phyloP scores from a whole-genome alignment of 1,140 invertebrate species.

The Ceratosolen fusciceps region DNA sequence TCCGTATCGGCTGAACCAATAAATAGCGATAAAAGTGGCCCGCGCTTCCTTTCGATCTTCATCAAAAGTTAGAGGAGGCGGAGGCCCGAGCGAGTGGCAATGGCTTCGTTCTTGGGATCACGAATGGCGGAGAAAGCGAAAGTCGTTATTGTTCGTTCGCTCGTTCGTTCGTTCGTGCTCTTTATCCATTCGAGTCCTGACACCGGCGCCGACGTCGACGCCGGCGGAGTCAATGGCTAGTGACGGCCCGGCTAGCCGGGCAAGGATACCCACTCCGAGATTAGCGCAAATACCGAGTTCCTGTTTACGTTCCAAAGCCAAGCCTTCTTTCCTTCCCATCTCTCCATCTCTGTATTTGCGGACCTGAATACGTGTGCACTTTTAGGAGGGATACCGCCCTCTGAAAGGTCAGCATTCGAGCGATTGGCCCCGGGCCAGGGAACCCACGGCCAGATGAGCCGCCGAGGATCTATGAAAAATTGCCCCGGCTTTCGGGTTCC shows the following conservation, averaged over 20 bases:
- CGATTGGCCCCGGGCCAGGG: slow-evolving; percentile 17
- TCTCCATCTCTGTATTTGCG: slow-evolving; percentile 20
- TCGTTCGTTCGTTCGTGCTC: slow-evolving; percentile 27
- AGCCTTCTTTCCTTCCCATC: slow-evolving; percentile 2
- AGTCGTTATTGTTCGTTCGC: slow-evolving; percentile 35
- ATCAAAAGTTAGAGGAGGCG: slow-evolving; percentile 1
- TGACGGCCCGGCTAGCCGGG: too few species aligned
- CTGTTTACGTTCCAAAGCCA: background rate
- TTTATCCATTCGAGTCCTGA: slow-evolving; percentile 19
- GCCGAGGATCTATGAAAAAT: slow-evolving; percentile 32
- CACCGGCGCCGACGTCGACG: background rate
- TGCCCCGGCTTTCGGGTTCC: background rate
- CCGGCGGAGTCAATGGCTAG: background rate
- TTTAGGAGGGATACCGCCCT: background rate
- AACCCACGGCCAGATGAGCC: background rate
- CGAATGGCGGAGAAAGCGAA: slow-evolving; percentile 36
- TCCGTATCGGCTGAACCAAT: background rate
- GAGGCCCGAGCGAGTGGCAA: background rate
- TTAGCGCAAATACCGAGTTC: slow-evolving; percentile 33
- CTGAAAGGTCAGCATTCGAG: slow-evolving; percentile 29
- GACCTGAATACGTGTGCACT: background rate
- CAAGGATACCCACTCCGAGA: slow-evolving; percentile 36
- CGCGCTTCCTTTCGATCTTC: background rate
- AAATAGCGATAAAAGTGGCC: background rate
- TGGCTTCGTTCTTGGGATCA: slow-evolving; percentile 26